Evolutionary conservation across 1,140 invertebrate genomes (phyloP), one percentile per base, ranked within the genome.

Genomic region (Sitobion miscanthi): DNA sequence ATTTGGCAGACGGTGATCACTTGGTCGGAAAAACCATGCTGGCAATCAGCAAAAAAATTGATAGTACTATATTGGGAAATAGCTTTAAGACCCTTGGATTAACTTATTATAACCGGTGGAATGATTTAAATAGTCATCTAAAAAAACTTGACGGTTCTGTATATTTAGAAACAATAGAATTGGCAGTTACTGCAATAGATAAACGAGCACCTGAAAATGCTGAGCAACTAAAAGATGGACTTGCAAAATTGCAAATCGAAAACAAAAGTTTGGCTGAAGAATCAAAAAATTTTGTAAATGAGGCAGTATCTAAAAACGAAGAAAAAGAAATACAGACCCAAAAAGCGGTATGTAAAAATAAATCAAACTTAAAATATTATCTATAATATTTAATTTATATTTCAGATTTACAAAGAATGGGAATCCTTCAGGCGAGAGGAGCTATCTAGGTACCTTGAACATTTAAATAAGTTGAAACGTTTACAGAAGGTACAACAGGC

Each of bases 21-120:
- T 95, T 98, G 54, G 95, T 97, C 83, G 98, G 98, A 11, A 99
- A 99, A 96, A 97, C 98, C 2, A 95, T 99, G 30, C 95, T 95
- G 82, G 96, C 96, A 95, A 96, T 96, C 94, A 96, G 96, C 94
- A 96, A 96, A 21, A 96, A 95, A 94, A 94, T 95, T 85, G 94
- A 95, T 38, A 94, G 96, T 90, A 96, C 96, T 94, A 94, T 95
- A 94, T 94, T 97, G 42, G 96, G 96, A 91, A 95, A 96, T 94
- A 97, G 97, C 94, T 96, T 96, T 94, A 95, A 96, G 94, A 94
- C 98, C 23, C 94, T 98, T 93, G 98, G 98, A 6, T 96, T 96
- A 94, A 95, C 96, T 30, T 95, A 94, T 95, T 91, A 95, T 94
- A 95, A 94, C 94, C 93, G 94, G 94, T 47, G 94, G 94, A 20